Evolutionary conservation across 2,113 vertebrate species (phyloP).

Genomic region (Hippoglossus stenolepis): DNA sequence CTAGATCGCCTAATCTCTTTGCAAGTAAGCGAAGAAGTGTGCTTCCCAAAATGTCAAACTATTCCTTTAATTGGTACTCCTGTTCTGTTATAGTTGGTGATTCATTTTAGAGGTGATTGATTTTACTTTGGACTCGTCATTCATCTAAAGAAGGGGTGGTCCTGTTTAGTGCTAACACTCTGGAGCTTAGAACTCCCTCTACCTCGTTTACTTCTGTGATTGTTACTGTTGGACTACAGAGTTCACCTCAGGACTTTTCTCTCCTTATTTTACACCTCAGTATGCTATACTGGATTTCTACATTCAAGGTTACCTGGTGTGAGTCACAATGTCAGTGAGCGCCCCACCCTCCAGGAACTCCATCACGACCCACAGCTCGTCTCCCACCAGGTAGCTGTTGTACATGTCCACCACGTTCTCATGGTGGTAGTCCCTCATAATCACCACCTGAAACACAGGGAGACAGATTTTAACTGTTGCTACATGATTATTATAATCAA

Average conservation of each 20-base stretch:
- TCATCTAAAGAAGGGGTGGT: no score
- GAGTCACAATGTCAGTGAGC: slow-evolving; percentile 97
- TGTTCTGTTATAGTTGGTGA: no score
- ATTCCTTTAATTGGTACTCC: not conserved
- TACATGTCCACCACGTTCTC: slow-evolving; percentile 99
- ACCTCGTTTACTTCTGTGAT: not conserved
- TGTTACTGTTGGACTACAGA: not conserved
- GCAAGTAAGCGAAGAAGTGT: not conserved
- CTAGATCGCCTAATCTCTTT: no score
- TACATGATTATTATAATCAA: no score
- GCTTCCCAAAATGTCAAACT: not conserved
- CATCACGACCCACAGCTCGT: slow-evolving; percentile 99
- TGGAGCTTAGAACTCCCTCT: no score
- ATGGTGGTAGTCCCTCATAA: slow-evolving; percentile 99
- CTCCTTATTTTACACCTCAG: not conserved
- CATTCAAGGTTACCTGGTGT: slow-evolving; percentile 88
- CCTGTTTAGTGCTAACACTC: no score
- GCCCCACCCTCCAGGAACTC: slow-evolving; percentile 98
- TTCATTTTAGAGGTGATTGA: no score
- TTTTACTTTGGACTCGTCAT: no score
- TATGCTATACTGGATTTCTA: not conserved
- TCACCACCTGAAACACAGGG: slow-evolving; percentile 88
- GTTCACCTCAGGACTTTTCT: not conserved
- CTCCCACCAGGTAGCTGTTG: slow-evolving; percentile 96
- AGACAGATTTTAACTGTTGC: not conserved